These are phyloP conservation scores for Lithophane socia DNA, from an alignment of 2,888 invertebrate genomes.

Conservation along the genomic window DNA sequence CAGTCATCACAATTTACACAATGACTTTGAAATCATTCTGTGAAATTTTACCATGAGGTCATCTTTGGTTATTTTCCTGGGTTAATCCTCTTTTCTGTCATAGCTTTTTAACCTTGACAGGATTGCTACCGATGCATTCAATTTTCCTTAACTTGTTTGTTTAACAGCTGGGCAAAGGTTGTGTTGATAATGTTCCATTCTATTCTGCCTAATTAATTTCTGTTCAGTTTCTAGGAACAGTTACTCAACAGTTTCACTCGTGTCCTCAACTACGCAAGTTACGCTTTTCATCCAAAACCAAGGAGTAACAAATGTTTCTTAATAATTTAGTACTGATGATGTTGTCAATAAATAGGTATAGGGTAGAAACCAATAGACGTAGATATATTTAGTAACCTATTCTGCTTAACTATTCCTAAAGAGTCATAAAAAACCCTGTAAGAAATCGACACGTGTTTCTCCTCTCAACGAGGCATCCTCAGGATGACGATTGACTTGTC, in stretches of 20 bases:
- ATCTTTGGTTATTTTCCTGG: constrained; percentile 28
- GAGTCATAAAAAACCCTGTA: too few relatives aligned
- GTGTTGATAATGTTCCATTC: constrained; percentile 10
- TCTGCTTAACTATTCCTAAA: too few relatives aligned
- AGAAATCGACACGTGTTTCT: too few relatives aligned
- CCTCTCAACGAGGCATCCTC: too few relatives aligned
- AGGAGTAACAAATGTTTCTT: background rate
- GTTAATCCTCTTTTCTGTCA: constrained; percentile 15
- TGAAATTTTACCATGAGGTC: constrained; percentile 37
- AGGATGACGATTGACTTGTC: too few relatives aligned
- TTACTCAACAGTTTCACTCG: background rate
- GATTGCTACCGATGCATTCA: background rate
- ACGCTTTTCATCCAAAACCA: background rate
- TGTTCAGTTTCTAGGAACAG: constrained; percentile 7
- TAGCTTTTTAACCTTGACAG: constrained; percentile 12
- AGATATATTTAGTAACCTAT: too few relatives aligned
- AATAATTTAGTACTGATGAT: background rate
- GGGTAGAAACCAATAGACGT: too few relatives aligned
- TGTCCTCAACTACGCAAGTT: background rate
- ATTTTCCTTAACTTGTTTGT: constrained; percentile 53
- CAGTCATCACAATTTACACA: background rate
- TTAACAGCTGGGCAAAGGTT: constrained; percentile 39
- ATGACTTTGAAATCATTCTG: constrained; percentile 16
- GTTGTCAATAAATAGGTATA: constrained; percentile 4
- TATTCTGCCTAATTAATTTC: constrained; percentile 15